Evolutionary conservation across 2,888 invertebrate species (phyloP), one percentile per base, ranked within the genome.

Genomic region (Trimorus sp.): DNA sequence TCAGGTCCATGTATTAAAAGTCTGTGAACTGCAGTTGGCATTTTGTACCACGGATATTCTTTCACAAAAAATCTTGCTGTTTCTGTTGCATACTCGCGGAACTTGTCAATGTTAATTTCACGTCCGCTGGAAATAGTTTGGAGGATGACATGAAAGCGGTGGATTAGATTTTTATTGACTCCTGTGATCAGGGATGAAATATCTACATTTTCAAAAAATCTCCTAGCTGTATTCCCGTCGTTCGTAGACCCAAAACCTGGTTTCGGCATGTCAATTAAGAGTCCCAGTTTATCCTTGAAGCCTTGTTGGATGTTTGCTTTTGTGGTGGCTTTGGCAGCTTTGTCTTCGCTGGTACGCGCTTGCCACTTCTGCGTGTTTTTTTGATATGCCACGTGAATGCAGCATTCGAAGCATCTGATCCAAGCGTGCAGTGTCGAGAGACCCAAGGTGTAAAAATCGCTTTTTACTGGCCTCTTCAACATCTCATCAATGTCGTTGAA

Each of bases 401-500:
- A 65, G 38, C 74, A 79, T 48, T 78, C 70, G 9, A 81, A 71
- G 51, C 58, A 78, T 7, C 73, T 65, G 12, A 83, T 78, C 71
- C 71, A 78, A n/a, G 79, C 75, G 45, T 79, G 71, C 37, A 82
- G 65, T 2, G 66, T 76, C 45, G 78, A 65, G 7, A 53, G 40
- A 15, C 68, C 54, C 9, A 37, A 37, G 5, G 16, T 26, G 26
- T 36, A 54, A 45, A 48, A 7, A 48, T 63, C 58, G 7, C 7
- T 11, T 8, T 63, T 54, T 63, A 74, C 40, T 14, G 48, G 58
- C 26, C 26, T 37, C 12, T 58, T 38, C 11, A 74, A 65, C 56
- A 74, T 65, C 9, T 15, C 63, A 12, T 68, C 68, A 9, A 75
- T 60, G 8, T 66, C 36, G 11, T 75, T 68, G 15, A 60, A 77